Evolutionary conservation across 2,888 invertebrate species (phyloP).

Genomic region (Rhorus exstirpatorius): DNA sequence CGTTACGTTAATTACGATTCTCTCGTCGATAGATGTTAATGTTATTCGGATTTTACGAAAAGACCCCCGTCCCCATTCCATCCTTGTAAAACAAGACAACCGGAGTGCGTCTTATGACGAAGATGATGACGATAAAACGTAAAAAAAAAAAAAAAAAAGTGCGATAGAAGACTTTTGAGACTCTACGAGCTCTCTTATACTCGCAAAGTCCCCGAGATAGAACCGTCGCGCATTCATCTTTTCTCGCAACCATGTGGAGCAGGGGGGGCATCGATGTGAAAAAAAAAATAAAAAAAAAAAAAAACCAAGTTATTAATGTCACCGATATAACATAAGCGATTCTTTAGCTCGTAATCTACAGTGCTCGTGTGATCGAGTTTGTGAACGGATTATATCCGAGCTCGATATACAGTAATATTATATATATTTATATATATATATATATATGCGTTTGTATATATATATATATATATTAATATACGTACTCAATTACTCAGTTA

Average conservation of each 20-base stretch:
- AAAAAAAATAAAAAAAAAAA: too few relatives aligned
- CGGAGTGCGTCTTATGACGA: not conserved
- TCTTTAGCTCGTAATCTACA: constrained; percentile 76
- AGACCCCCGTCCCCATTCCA: not conserved
- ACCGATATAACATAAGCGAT: constrained; percentile 72
- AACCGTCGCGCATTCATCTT: not conserved
- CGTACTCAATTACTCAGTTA: constrained; percentile 64
- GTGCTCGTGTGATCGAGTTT: constrained; percentile 73
- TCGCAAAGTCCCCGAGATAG: not conserved
- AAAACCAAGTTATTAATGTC: constrained; percentile 22
- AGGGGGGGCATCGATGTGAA: constrained; percentile 48
- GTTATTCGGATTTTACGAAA: constrained; percentile 12
- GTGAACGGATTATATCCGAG: constrained; percentile 72
- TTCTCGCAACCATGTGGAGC: constrained; percentile 33
- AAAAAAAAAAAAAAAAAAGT: constrained; percentile 4
- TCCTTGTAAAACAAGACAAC: not conserved
- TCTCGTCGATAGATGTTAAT: constrained; percentile 39
- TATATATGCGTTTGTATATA: constrained; percentile 49
- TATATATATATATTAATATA: constrained; percentile 72
- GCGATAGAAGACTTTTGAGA: constrained; percentile 13
- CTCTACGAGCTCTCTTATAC: constrained; percentile 12
- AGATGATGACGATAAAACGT: not conserved
- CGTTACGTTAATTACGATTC: constrained; percentile 11
- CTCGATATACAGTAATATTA: constrained; percentile 61
- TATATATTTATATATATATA: constrained; percentile 50